Evolutionary conservation across 2,797 vertebrate genomes (phyloP).

Genomic region (Sylvia borin): DNA sequence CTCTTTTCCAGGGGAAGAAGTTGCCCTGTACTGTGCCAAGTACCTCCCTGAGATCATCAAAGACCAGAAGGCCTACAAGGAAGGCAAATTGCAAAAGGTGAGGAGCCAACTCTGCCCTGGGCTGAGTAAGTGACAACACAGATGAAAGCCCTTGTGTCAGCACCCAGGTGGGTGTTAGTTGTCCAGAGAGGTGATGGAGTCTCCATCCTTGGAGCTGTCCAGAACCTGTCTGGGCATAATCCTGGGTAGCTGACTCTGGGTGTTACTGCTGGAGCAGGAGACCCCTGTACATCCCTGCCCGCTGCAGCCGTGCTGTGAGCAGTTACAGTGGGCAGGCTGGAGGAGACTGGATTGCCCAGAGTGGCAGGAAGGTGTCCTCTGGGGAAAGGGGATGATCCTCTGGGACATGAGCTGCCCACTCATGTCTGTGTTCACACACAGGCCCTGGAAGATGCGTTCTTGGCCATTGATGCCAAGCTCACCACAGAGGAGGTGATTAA

Average conservation of each 20-base stretch:
- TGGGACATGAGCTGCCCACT: not conserved
- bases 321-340: not conserved
- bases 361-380: fast-evolving
- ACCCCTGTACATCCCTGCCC: not conserved
- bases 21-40: slow-evolving; percentile 97
- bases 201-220: not conserved
- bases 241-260: not conserved
- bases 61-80: slow-evolving; percentile 95
- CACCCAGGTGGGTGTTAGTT: not conserved
- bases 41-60: slow-evolving; percentile 96
- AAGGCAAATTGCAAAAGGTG: slow-evolving; percentile 97
- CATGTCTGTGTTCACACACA: slow-evolving; percentile 39
- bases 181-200: not conserved
- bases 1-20: slow-evolving; percentile 89
- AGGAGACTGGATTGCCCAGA: not conserved
- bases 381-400: not conserved
- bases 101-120: not conserved
- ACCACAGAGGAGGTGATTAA: slow-evolving; percentile 95
- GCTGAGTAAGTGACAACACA: not conserved
- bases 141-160: not conserved
- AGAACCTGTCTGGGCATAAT: not conserved
- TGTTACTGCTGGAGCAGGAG: not conserved
- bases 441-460: slow-evolving; percentile 96
- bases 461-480: slow-evolving; percentile 91
- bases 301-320: not conserved